Conservation (phyloP, 2,888 invertebrate species). For the Drosophila robusta region DNA sequence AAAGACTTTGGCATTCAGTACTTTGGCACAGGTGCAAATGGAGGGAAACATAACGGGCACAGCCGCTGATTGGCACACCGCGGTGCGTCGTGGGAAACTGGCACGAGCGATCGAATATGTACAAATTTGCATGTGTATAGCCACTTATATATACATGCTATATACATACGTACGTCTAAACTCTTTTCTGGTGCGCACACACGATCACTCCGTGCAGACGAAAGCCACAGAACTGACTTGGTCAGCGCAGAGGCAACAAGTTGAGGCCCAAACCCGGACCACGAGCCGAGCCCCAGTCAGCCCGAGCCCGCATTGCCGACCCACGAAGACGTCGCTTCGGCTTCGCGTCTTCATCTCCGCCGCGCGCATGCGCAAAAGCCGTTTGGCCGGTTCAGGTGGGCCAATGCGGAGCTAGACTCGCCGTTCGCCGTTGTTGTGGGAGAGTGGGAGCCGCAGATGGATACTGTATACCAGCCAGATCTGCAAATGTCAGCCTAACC, state of each 20-base stretch:
- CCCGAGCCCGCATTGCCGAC: neutral
- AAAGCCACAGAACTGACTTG: slow-evolving; percentile 66
- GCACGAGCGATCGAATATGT: slow-evolving; percentile 14
- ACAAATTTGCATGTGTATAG: neutral
- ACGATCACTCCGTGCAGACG: slow-evolving; percentile 54
- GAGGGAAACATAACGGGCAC: slow-evolving; percentile 3
- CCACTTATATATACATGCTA: neutral
- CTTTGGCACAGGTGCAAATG: neutral
- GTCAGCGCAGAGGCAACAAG: slow-evolving; percentile 43
- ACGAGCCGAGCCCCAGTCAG: neutral
- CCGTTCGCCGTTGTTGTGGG: slow-evolving; percentile 3
- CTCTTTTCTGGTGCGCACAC: slow-evolving; percentile 38
- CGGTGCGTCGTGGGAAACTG: slow-evolving; percentile 22
- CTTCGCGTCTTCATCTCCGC: neutral
- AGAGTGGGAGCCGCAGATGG: slow-evolving; percentile 8
- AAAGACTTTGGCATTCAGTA: neutral
- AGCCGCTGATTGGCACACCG: slow-evolving; percentile 7
- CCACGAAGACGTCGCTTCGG: slow-evolving; percentile 9
- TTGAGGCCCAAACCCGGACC: slow-evolving; percentile 36
- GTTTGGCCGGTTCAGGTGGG: slow-evolving; percentile 64
- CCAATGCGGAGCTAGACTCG: slow-evolving; percentile 1
- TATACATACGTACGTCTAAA: slow-evolving; percentile 17
- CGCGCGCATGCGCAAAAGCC: slow-evolving; percentile 37
- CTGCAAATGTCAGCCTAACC: slow-evolving; percentile 24
- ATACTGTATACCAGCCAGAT: slow-evolving; percentile 3